Conservation (phyloP, 2,888 invertebrate species). For the Cremastobaeus sp. region DNA sequence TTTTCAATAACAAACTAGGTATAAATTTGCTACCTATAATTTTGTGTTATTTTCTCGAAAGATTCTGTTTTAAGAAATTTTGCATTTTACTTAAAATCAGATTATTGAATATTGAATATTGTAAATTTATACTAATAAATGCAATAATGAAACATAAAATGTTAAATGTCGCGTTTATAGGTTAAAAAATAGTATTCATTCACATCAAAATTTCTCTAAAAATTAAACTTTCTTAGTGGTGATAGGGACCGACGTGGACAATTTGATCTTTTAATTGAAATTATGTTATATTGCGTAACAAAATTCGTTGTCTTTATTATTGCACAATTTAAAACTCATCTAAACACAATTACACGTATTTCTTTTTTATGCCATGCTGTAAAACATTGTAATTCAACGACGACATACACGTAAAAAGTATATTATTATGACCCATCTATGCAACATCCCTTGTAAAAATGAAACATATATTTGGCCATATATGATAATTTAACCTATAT, state of each 20-base stretch:
- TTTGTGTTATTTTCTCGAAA: too few species aligned
- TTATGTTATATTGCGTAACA: not conserved
- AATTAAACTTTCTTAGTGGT: not conserved
- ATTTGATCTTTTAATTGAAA: not conserved
- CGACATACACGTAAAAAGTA: not conserved
- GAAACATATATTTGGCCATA: too few species aligned
- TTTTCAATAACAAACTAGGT: too few species aligned
- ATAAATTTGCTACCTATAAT: too few species aligned
- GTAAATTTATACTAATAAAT: too few species aligned
- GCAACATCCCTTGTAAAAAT: too few species aligned
- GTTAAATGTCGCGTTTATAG: too few species aligned
- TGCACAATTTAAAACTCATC: not conserved
- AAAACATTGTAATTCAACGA: not conserved
- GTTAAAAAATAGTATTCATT: not conserved
- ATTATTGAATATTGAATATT: too few species aligned
- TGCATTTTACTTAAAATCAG: too few species aligned
- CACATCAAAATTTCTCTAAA: not conserved
- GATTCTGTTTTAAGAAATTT: too few species aligned
- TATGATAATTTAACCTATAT: too few species aligned
- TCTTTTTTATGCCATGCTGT: not conserved
- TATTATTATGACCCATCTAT: not conserved
- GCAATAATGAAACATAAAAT: too few species aligned
- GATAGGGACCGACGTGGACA: not conserved
- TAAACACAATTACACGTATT: not conserved
- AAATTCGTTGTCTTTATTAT: not conserved